phyloP scores from a whole-genome alignment of 2,113 vertebrate genomes.

The Podarcis raffonei region DNA sequence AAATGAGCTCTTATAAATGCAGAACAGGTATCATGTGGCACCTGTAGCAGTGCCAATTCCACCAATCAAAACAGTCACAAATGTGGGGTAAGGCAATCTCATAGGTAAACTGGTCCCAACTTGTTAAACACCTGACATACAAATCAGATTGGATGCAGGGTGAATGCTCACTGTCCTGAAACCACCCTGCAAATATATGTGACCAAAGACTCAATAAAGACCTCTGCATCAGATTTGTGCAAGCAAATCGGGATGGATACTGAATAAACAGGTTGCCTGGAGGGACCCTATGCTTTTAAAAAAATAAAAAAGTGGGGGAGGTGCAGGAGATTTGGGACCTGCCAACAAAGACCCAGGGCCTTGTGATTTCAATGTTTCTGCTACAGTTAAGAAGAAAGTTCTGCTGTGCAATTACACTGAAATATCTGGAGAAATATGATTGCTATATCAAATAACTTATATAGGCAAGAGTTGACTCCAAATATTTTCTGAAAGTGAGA shows the following conservation, averaged over 20 bases:
- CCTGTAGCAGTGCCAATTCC: background rate
- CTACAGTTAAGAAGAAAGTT: background rate
- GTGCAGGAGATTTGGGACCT: too few relatives aligned
- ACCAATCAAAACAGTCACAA: too few relatives aligned
- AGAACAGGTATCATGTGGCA: background rate
- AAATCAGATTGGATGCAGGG: too few relatives aligned
- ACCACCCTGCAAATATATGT: background rate
- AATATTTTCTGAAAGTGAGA: background rate
- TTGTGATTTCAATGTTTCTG: background rate
- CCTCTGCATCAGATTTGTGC: too few relatives aligned
- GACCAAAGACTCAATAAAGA: background rate
- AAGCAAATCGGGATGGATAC: too few relatives aligned
- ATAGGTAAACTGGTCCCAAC: background rate
- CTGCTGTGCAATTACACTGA: background rate
- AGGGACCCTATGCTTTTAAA: too few relatives aligned
- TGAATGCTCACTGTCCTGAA: too few relatives aligned
- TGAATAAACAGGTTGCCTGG: too few relatives aligned
- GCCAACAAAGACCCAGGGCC: too few relatives aligned
- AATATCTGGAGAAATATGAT: background rate
- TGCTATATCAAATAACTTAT: background rate
- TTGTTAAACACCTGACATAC: background rate
- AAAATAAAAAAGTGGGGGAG: too few relatives aligned
- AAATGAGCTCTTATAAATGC: too few relatives aligned
- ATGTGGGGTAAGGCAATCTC: background rate
- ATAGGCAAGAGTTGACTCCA: background rate